Evolutionary conservation across 2,113 vertebrate genomes (phyloP).

Genomic region (Rattus rattus): DNA sequence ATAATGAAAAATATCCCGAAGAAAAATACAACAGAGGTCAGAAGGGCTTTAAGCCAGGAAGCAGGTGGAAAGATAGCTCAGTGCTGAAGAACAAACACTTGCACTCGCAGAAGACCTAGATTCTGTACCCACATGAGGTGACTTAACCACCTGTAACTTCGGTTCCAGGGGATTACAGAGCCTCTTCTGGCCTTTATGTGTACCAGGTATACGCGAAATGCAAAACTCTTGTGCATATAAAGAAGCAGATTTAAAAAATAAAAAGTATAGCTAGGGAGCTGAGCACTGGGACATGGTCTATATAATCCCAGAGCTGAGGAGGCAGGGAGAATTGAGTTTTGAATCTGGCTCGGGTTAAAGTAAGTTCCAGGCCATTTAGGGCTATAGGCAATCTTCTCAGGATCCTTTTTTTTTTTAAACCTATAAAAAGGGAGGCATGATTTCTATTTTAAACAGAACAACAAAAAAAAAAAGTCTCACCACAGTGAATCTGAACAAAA

Average conservation of each 20-base stretch:
- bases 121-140: background rate
- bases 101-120: background rate
- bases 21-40: background rate
- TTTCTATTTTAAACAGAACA: conserved; percentile 30
- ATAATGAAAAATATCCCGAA: background rate
- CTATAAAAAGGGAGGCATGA: background rate
- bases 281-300: background rate
- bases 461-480: background rate
- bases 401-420: too few relatives aligned
- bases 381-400: background rate
- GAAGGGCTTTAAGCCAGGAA: background rate
- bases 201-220: background rate
- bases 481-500: conserved; percentile 33
- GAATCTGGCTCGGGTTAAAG: background rate
- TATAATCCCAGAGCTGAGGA: background rate
- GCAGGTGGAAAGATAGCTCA: background rate
- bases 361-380: background rate
- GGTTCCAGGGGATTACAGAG: background rate
- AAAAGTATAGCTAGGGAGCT: background rate
- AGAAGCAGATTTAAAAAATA: too few relatives aligned
- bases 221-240: background rate
- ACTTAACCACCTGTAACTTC: background rate
- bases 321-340: background rate
- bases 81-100: background rate
- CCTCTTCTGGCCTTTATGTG: background rate